Evolutionary conservation across 53 echinoderm and acorn worm species (phyloP).

Genomic region (Stichopus horrens): DNA sequence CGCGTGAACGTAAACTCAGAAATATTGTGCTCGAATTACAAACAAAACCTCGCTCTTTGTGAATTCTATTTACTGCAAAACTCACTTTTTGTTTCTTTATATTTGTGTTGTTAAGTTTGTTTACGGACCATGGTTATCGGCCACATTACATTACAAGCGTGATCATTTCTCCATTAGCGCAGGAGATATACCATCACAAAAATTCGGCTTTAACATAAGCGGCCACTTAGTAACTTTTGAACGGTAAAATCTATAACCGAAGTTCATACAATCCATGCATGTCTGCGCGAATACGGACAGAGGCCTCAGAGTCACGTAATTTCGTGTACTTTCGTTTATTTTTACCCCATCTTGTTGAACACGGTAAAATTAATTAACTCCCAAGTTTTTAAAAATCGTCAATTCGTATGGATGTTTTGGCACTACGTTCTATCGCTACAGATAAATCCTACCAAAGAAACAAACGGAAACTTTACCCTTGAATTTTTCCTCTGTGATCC

Average conservation of each 20-base stretch:
- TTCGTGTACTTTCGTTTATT: too few species aligned
- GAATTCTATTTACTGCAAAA: neutral
- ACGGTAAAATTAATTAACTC: too few species aligned
- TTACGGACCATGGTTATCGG: neutral
- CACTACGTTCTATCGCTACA: too few species aligned
- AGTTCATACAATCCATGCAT: neutral
- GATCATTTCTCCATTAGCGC: neutral
- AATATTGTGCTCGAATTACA: neutral
- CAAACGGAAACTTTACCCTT: too few species aligned
- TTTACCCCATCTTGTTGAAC: too few species aligned
- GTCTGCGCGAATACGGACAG: neutral
- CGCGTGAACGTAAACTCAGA: too few species aligned
- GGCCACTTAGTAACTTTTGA: neutral
- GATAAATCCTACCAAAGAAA: too few species aligned
- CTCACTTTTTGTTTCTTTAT: neutral
- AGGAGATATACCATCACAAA: neutral
- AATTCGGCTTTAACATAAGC: neutral
- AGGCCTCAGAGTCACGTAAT: too few species aligned
- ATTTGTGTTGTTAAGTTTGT: neutral
- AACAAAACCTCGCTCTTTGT: neutral
- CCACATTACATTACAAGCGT: neutral
- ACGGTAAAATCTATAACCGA: neutral
- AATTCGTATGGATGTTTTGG: too few species aligned
- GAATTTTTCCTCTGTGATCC: too few species aligned
- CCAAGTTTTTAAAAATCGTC: too few species aligned